A percentile compares a stretch with the other conserved stretches of the same genome.
These are phyloP conservation scores for Eidolon dupreanum DNA, from an alignment of 2,797 vertebrate genomes.

Conservation along the genomic window DNA sequence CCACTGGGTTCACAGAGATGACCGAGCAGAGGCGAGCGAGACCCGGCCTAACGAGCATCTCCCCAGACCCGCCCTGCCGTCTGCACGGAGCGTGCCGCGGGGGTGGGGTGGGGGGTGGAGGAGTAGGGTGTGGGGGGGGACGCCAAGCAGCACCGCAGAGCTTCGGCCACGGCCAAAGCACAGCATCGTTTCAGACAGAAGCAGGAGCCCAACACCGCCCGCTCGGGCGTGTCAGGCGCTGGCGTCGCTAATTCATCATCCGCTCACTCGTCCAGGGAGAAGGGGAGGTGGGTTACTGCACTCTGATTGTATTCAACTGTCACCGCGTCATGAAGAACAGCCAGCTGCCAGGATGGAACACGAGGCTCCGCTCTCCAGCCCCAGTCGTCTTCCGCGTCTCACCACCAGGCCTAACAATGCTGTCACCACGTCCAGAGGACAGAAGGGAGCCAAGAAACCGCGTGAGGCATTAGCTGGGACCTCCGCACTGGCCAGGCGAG, in stretches of 20 bases:
- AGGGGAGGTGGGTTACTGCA: slow-evolving; percentile 57
- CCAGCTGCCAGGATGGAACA: slow-evolving; percentile 75
- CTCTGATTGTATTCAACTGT: slow-evolving; percentile 56
- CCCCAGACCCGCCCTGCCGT: slow-evolving; percentile 61
- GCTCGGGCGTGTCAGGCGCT: slow-evolving; percentile 30
- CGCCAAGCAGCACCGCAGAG: slow-evolving; percentile 59
- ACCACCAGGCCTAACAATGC: slow-evolving; percentile 69
- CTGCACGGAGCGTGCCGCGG: slow-evolving; percentile 57
- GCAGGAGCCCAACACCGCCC: slow-evolving; percentile 79
- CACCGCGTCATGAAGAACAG: slow-evolving; percentile 75
- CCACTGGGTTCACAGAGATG: slow-evolving; percentile 61
- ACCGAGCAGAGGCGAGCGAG: slow-evolving; percentile 74
- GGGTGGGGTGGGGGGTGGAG: too few relatives aligned
- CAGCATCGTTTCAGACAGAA: slow-evolving; percentile 75
- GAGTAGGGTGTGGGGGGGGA: neutral
- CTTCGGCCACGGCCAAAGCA: slow-evolving; percentile 74
- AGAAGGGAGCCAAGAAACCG: slow-evolving; percentile 43
- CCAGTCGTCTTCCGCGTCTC: slow-evolving; percentile 73
- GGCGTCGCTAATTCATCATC: neutral
- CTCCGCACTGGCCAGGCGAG: neutral
- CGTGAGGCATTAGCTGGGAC: neutral
- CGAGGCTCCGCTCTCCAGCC: slow-evolving; percentile 79
- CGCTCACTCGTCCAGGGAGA: slow-evolving; percentile 51
- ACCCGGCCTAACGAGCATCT: slow-evolving; percentile 69
- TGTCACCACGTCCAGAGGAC: slow-evolving; percentile 73